Percentiles rank a stretch among this genome's conserved stretches.
These are phyloP conservation scores for Mesorhabditis sp. DNA, from an alignment of 2,888 invertebrate genomes.

Conservation along the genomic window DNA sequence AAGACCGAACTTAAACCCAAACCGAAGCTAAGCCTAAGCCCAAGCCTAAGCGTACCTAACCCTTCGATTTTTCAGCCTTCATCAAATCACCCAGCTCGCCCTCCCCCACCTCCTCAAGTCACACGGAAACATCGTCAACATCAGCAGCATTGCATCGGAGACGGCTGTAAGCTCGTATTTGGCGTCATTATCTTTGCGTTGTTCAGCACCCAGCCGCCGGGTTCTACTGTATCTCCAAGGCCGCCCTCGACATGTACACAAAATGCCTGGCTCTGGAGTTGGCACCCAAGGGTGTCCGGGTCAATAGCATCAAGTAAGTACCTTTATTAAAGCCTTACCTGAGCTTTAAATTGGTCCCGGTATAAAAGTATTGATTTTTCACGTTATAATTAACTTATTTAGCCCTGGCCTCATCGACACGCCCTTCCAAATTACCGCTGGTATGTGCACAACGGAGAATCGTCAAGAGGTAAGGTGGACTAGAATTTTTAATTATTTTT, in stretches of 20 bases:
- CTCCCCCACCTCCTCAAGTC: constrained; percentile 35
- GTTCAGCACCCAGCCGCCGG: not conserved
- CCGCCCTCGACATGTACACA: constrained; percentile 80
- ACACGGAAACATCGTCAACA: constrained; percentile 81
- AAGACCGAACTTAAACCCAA: too few species aligned
- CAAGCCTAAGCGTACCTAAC: too few species aligned
- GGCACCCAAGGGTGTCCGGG: constrained; percentile 68
- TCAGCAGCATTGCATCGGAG: constrained; percentile 73
- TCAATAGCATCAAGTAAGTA: constrained; percentile 75
- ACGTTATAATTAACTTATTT: constrained; percentile 15
- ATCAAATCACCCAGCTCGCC: constrained; percentile 36
- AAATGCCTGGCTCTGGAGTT: constrained; percentile 78
- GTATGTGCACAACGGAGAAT: constrained; percentile 73
- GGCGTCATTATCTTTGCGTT: not conserved
- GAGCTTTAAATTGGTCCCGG: not conserved
- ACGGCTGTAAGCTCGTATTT: not conserved
- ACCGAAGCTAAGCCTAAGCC: too few species aligned
- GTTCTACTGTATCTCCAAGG: not conserved
- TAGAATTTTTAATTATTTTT: not conserved
- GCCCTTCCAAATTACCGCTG: constrained; percentile 79
- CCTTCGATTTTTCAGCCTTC: constrained; percentile 27
- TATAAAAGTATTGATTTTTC: not conserved
- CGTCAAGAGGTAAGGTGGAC: constrained; percentile 70
- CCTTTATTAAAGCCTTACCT: not conserved
- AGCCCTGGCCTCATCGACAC: constrained; percentile 83